Conservation (phyloP, 2,797 vertebrate species). For the Miichthys miiuy region DNA sequence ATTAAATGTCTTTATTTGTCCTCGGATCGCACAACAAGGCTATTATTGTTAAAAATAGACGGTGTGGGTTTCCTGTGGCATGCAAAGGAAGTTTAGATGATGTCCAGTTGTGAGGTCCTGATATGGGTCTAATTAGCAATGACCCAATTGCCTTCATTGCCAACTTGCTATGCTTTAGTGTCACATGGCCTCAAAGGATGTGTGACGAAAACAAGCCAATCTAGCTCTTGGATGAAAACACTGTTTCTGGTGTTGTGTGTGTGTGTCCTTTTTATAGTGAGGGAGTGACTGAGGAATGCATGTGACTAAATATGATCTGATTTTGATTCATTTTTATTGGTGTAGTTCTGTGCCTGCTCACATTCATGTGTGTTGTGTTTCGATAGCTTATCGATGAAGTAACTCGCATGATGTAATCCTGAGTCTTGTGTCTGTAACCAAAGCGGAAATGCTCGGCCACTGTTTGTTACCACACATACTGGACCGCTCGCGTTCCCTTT, state of each 20-base stretch:
- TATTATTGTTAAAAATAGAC: slow-evolving; percentile 28
- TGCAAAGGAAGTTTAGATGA: slow-evolving; percentile 37
- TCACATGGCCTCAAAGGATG: slow-evolving; percentile 58
- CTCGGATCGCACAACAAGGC: slow-evolving; percentile 26
- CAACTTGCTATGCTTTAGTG: slow-evolving; percentile 56
- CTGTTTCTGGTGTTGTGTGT: slow-evolving; percentile 43
- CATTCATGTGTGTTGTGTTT: slow-evolving; percentile 29
- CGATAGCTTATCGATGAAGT: slow-evolving; percentile 33
- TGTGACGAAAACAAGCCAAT: slow-evolving; percentile 29
- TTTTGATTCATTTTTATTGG: slow-evolving; percentile 36
- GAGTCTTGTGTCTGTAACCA: slow-evolving; percentile 19
- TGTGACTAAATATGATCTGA: slow-evolving; percentile 50
- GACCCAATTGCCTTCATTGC: slow-evolving; percentile 68
- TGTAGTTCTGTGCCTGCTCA: slow-evolving; percentile 16
- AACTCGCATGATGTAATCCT: neutral
- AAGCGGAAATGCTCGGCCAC: slow-evolving; percentile 31
- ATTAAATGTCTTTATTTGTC: slow-evolving; percentile 9
- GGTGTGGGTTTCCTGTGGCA: slow-evolving; percentile 8
- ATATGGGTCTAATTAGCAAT: slow-evolving; percentile 45
- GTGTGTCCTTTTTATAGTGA: slow-evolving; percentile 62
- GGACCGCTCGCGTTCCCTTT: slow-evolving; percentile 33
- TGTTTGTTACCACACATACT: slow-evolving; percentile 29
- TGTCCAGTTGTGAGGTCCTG: slow-evolving; percentile 35
- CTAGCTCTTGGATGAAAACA: slow-evolving; percentile 45
- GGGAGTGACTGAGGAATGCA: slow-evolving; percentile 65